Conservation (phyloP, 2,797 vertebrate species). For the Aldrovandia affinis region DNA sequence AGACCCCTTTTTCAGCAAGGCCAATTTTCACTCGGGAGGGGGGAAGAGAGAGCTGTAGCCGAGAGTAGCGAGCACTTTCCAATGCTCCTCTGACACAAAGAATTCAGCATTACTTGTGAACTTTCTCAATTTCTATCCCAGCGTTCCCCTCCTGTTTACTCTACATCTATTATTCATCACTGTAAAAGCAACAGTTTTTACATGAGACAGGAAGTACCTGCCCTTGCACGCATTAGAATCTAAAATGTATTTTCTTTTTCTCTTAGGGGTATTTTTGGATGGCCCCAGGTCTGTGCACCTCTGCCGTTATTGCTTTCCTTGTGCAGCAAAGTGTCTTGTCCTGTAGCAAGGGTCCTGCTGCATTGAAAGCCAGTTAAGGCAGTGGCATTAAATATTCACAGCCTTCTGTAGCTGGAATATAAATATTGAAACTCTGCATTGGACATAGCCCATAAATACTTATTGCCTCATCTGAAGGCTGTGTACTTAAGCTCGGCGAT, state of each 20-base stretch:
- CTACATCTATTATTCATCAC: neutral
- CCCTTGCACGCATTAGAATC: neutral
- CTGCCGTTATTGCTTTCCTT: neutral
- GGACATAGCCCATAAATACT: constrained; percentile 13
- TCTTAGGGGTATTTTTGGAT: neutral
- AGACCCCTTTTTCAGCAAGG: neutral
- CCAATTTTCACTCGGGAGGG: neutral
- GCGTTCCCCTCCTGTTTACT: neutral
- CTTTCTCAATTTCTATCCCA: constrained; percentile 1
- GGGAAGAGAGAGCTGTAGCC: neutral
- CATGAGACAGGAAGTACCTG: neutral
- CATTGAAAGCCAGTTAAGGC: neutral
- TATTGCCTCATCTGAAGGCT: neutral
- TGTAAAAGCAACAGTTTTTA: neutral
- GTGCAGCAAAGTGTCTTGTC: neutral
- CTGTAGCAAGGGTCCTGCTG: neutral
- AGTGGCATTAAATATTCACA: constrained; percentile 12
- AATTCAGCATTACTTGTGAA: neutral
- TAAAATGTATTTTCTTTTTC: neutral
- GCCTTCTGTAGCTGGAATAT: neutral
- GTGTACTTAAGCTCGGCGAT: neutral
- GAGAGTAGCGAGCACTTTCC: neutral
- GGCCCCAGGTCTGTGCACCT: neutral
- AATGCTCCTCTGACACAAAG: neutral
- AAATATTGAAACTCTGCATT: constrained; percentile 17